Conservation (phyloP, 2,888 invertebrate genomes). For the Eupithecia subumbrata region DNA sequence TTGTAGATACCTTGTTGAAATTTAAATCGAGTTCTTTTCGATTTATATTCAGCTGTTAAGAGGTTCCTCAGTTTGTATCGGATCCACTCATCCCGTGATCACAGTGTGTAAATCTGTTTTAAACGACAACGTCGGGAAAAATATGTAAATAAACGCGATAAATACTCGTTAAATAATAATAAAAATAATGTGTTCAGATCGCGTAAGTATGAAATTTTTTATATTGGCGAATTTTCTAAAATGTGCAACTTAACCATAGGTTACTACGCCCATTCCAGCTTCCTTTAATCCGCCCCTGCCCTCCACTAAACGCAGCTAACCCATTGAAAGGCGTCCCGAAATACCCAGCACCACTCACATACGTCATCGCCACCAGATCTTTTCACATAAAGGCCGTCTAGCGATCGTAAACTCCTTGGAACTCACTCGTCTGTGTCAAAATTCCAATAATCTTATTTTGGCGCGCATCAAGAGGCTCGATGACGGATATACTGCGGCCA, state of each 20-base stretch:
- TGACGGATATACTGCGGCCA: slow-evolving; percentile 80
- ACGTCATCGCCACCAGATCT: slow-evolving; percentile 71
- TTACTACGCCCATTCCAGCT: background rate
- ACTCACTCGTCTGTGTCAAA: slow-evolving; percentile 76
- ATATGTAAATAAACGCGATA: too few species aligned
- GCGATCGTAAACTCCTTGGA: slow-evolving; percentile 68
- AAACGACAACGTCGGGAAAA: too few species aligned
- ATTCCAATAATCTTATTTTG: slow-evolving; percentile 83
- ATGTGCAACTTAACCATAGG: background rate
- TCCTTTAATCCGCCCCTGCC: slow-evolving; percentile 13
- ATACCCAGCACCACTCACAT: slow-evolving; percentile 69
- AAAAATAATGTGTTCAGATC: too few species aligned
- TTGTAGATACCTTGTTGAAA: background rate
- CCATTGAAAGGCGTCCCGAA: slow-evolving; percentile 58
- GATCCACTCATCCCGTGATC: too few species aligned
- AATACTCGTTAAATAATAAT: too few species aligned
- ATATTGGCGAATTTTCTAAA: background rate
- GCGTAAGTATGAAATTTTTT: too few species aligned
- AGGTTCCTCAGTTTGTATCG: too few species aligned
- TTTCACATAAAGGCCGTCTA: slow-evolving; percentile 57
- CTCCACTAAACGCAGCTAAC: slow-evolving; percentile 36
- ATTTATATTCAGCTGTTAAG: too few species aligned
- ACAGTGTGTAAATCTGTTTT: too few species aligned
- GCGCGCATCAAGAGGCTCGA: slow-evolving; percentile 80
- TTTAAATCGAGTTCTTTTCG: background rate